Evolutionary conservation across 2,113 vertebrate species (phyloP).

Genomic region (Euleptes europaea): DNA sequence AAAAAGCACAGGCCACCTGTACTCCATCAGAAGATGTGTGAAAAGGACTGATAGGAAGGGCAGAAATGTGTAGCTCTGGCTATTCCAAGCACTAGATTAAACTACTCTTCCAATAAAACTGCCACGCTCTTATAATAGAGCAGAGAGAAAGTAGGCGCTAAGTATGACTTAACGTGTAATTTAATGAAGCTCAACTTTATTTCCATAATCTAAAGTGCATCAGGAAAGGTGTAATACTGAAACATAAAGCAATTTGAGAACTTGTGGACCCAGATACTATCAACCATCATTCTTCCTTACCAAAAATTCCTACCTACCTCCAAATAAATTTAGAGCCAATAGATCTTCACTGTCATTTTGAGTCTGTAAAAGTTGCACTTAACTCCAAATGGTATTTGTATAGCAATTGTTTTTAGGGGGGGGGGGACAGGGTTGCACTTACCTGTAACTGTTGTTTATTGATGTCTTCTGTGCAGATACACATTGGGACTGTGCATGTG

Average conservation of each 20-base stretch:
- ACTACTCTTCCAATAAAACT: not conserved
- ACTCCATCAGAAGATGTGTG: not conserved
- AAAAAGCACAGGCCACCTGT: slow-evolving; percentile 3
- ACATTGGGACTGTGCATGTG: too few species aligned
- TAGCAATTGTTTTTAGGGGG: too few species aligned
- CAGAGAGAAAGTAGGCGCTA: not conserved
- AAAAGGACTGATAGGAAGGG: not conserved
- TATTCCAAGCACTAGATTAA: not conserved
- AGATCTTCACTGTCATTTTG: too few species aligned
- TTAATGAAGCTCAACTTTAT: not conserved
- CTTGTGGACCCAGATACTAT: too few species aligned
- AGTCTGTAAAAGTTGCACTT: too few species aligned
- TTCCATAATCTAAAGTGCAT: not conserved
- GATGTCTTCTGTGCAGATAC: too few species aligned
- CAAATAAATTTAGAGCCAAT: too few species aligned
- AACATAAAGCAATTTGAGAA: not conserved
- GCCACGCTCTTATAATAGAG: not conserved
- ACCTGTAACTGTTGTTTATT: too few species aligned
- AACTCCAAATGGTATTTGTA: too few species aligned
- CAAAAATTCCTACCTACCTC: too few species aligned
- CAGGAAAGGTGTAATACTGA: not conserved
- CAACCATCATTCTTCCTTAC: too few species aligned
- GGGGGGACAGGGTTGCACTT: too few species aligned
- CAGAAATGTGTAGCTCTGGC: not conserved
- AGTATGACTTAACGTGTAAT: not conserved